Conservation (phyloP, 2,797 vertebrate genomes). For the Platalea minor region DNA sequence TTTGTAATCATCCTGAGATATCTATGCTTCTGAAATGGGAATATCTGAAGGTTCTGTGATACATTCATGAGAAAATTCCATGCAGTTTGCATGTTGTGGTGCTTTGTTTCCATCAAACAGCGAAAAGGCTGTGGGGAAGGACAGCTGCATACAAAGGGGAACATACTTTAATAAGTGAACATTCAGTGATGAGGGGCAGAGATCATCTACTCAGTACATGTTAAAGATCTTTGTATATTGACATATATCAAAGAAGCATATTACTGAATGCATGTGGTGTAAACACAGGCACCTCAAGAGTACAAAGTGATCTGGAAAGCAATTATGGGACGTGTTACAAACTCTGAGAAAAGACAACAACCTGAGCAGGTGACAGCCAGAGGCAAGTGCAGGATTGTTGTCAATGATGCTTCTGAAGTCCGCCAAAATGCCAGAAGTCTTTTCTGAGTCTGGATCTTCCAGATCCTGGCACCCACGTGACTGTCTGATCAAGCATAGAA, state of each 20-base stretch:
- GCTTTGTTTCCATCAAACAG: not conserved
- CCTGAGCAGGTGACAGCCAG: not conserved
- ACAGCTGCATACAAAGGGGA: not conserved
- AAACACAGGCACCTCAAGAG: not conserved
- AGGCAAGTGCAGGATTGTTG: not conserved
- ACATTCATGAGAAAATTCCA: not conserved
- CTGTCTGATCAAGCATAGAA: not conserved
- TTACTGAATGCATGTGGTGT: not conserved
- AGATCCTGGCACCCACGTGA: not conserved
- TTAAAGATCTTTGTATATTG: not conserved
- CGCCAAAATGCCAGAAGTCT: not conserved
- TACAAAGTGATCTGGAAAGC: not conserved
- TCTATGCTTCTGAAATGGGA: not conserved
- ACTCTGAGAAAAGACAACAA: not conserved
- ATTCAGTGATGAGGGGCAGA: accelerated
- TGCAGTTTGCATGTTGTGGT: accelerated
- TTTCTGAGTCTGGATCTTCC: not conserved
- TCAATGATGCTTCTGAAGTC: not conserved
- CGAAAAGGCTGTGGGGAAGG: not conserved
- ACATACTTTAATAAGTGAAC: not conserved
- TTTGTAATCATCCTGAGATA: not conserved
- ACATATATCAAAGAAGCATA: not conserved
- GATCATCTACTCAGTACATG: not conserved
- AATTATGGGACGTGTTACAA: not conserved
- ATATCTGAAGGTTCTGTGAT: not conserved